phyloP scores from a whole-genome alignment of 2,888 invertebrate genomes.

The Empis stercorea region DNA sequence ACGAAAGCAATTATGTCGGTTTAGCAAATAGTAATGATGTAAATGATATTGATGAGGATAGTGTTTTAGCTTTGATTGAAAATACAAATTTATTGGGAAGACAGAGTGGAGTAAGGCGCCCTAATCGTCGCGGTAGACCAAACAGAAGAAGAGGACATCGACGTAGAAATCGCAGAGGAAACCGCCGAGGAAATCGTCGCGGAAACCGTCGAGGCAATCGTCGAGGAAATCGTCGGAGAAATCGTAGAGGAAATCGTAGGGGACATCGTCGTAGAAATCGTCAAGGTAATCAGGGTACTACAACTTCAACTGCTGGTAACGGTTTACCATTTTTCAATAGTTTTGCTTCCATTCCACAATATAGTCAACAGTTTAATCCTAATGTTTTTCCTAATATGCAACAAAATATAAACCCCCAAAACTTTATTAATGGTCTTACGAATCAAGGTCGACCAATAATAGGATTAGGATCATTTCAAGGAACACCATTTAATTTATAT shows the following conservation, averaged over 20 bases:
- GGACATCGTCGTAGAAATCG: neutral
- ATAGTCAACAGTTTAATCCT: no score
- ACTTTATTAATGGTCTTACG: no score
- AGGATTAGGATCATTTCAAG: no score
- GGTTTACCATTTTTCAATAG: no score
- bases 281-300: no score
- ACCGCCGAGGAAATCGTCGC: neutral
- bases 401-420: no score
- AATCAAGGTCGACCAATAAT: no score
- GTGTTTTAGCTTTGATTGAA: neutral
- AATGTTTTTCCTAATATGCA: no score
- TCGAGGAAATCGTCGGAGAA: neutral
- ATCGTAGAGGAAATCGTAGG: neutral
- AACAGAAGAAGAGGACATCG: neutral
- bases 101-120: neutral
- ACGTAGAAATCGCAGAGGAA: neutral
- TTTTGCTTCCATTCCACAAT: no score
- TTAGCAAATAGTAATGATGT: neutral
- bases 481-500: no score
- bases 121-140: neutral
- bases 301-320: no score
- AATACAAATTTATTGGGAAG: neutral
- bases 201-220: neutral
- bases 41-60: neutral
- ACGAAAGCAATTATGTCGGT: neutral